These are phyloP conservation scores for Phalanger gymnotis DNA, from an alignment of 2,797 vertebrate genomes.

Conservation along the genomic window DNA sequence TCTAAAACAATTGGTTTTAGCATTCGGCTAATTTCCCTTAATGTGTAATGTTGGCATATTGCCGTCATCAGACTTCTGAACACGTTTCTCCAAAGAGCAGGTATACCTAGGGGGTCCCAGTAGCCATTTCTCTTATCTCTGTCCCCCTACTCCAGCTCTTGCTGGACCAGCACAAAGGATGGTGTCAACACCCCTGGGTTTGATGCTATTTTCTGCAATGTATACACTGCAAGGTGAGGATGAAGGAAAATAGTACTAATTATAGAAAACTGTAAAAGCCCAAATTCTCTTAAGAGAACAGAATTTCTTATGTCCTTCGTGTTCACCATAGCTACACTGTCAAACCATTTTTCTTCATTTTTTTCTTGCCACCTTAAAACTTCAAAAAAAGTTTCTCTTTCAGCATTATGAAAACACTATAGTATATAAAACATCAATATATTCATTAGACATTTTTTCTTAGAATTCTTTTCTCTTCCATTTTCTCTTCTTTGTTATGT, in stretches of 20 bases:
- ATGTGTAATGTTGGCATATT: not conserved
- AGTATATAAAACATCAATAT: not conserved
- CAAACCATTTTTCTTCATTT: not conserved
- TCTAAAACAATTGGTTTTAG: not conserved
- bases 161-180: not conserved
- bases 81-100: not conserved
- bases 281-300: not conserved
- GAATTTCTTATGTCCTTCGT: not conserved
- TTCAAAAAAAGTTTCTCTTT: not conserved
- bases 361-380: not conserved
- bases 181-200: not conserved
- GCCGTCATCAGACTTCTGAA: not conserved
- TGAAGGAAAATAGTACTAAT: not conserved
- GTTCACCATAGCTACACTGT: not conserved
- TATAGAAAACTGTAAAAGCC: not conserved
- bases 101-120: not conserved
- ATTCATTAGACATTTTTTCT: not conserved
- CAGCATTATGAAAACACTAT: not conserved
- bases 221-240: not conserved
- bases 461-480: not conserved
- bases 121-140: not conserved
- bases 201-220: not conserved
- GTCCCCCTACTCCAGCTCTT: not conserved
- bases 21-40: not conserved
- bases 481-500: not conserved